phyloP scores from a whole-genome alignment of 2,888 invertebrate genomes.

The Axea sp. region DNA sequence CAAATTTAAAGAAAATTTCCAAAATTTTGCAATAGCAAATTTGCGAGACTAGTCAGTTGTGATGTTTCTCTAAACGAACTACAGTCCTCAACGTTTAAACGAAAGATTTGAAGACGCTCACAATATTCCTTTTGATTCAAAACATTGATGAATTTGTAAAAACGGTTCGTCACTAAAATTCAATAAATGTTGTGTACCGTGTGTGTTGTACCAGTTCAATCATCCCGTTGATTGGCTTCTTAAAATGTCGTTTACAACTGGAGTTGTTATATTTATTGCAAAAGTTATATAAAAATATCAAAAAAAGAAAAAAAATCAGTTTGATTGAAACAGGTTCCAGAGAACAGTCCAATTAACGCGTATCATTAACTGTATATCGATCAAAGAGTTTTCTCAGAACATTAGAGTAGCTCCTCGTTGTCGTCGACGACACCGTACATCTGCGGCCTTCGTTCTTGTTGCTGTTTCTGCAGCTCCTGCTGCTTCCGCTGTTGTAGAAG shows the following conservation, averaged over 20 bases:
- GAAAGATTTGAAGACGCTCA: too few species aligned
- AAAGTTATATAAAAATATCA: slow-evolving; percentile 20
- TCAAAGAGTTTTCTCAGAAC: slow-evolving; percentile 49
- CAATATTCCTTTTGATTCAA: too few species aligned
- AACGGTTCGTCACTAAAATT: too few species aligned
- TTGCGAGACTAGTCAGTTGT: too few species aligned
- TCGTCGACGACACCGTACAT: slow-evolving; percentile 77
- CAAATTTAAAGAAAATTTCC: too few species aligned
- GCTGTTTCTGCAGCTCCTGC: slow-evolving; percentile 66
- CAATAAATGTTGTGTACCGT: too few species aligned
- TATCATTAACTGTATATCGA: slow-evolving; percentile 54
- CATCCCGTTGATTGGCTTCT: too few species aligned
- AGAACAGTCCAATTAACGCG: neutral
- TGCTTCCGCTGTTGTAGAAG: slow-evolving; percentile 72
- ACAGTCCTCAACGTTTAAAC: too few species aligned
- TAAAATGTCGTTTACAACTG: neutral
- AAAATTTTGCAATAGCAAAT: too few species aligned
- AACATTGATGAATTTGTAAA: too few species aligned
- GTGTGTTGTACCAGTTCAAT: too few species aligned
- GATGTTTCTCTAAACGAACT: too few species aligned
- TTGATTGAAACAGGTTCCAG: neutral
- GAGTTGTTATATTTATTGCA: neutral
- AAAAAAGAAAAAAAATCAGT: neutral
- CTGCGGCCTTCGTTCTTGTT: slow-evolving; percentile 74
- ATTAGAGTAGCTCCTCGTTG: slow-evolving; percentile 77